Percentiles rank a stretch among this genome's conserved stretches.
Evolutionary conservation across 2,888 invertebrate species (phyloP).

Genomic region (Andrena fulva): DNA sequence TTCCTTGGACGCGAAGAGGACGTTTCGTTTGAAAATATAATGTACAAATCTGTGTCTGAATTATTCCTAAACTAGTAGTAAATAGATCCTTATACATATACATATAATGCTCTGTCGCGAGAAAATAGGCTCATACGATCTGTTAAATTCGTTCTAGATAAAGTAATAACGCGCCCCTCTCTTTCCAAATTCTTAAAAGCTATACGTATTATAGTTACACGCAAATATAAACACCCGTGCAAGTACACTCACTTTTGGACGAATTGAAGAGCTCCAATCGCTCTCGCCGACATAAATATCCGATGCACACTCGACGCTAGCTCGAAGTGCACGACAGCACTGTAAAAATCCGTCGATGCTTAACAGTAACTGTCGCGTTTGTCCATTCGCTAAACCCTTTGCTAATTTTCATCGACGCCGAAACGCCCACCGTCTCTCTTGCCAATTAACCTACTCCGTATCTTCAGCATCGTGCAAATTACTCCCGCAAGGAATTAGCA

Average conservation of each 20-base stretch:
- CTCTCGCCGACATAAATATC: constrained; percentile 17
- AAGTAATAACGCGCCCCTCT: constrained; percentile 23
- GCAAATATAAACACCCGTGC: constrained; percentile 3
- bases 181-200: background rate
- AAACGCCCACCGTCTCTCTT: background rate
- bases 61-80: constrained; percentile 24
- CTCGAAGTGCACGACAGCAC: background rate
- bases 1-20: background rate
- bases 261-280: constrained; percentile 11
- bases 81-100: constrained; percentile 5
- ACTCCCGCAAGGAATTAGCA: background rate
- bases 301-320: background rate
- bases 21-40: constrained; percentile 28
- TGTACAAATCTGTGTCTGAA: constrained; percentile 36
- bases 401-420: background rate
- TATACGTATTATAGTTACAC: constrained; percentile 14
- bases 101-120: constrained; percentile 14
- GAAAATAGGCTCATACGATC: constrained; percentile 16
- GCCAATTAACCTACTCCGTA: background rate
- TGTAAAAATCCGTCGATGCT: constrained; percentile 26
- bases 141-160: constrained; percentile 32
- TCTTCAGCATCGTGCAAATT: background rate
- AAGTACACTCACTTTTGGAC: constrained; percentile 29
- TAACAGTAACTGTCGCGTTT: constrained; percentile 8
- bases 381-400: background rate